Evolutionary conservation across 2,797 vertebrate species (phyloP).

Genomic region (Pseudochaenichthys georgianus): DNA sequence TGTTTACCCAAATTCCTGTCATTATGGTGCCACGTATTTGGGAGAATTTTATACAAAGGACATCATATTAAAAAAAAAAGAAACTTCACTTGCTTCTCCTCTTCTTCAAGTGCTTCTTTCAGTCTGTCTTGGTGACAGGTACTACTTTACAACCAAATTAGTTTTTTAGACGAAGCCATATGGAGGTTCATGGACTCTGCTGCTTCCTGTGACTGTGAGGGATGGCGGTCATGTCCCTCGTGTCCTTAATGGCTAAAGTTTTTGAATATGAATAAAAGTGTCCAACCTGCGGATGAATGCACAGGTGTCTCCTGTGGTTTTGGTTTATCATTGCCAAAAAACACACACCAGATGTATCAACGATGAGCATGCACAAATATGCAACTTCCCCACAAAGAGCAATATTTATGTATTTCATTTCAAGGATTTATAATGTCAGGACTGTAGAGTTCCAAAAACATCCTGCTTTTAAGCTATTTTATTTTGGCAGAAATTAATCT

Average conservation of each 20-base stretch:
- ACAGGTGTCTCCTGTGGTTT: constrained; percentile 54
- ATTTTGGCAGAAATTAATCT: not conserved
- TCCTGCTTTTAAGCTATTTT: not conserved
- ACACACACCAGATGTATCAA: constrained; percentile 52
- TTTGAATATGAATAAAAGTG: constrained; percentile 49
- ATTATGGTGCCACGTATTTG: constrained; percentile 9
- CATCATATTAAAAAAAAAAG: constrained; percentile 20
- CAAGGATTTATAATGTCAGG: no score
- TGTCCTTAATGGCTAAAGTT: constrained; percentile 49
- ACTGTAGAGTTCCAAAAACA: not conserved
- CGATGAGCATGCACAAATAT: constrained; percentile 66
- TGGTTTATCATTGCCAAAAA: constrained; percentile 53
- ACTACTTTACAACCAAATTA: constrained; percentile 29
- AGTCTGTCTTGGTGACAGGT: constrained; percentile 36
- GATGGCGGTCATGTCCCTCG: constrained; percentile 51
- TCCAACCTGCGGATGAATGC: constrained; percentile 46
- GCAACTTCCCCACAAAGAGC: constrained; percentile 25
- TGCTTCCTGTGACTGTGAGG: constrained; percentile 47
- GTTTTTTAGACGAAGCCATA: constrained; percentile 53
- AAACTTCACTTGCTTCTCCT: not conserved
- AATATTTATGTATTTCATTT: no score
- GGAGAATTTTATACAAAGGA: constrained; percentile 17
- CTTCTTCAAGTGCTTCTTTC: constrained; percentile 15
- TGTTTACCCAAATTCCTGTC: constrained; percentile 37
- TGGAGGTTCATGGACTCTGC: constrained; percentile 52